These are phyloP conservation scores for Balaeniceps rex DNA, from an alignment of 2,113 vertebrate genomes.

Conservation along the genomic window DNA sequence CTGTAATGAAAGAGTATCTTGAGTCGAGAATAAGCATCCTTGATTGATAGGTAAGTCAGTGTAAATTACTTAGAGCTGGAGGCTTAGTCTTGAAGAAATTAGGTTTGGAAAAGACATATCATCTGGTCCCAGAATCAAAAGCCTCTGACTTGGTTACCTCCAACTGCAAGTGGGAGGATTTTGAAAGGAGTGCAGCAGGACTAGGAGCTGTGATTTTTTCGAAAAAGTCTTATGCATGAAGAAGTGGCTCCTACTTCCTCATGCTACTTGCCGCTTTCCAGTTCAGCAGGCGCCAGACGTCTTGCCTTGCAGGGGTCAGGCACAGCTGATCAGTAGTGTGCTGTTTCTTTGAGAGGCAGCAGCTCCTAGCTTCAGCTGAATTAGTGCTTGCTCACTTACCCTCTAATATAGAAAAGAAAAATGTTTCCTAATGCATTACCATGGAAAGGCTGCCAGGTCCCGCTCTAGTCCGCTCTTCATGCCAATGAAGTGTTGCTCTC, in stretches of 20 bases:
- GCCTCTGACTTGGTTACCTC: neutral
- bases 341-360: neutral
- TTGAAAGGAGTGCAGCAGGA: neutral
- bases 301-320: neutral
- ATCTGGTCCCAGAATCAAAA: neutral
- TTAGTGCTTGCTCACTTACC: neutral
- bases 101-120: neutral
- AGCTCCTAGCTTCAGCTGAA: neutral
- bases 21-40: neutral
- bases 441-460: neutral
- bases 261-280: neutral
- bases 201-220: neutral
- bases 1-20: neutral
- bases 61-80: neutral
- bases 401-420: neutral
- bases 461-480: neutral
- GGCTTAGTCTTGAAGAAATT: neutral
- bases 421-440: neutral
- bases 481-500: neutral
- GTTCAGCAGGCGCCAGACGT: neutral
- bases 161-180: neutral
- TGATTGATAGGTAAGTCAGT: neutral
- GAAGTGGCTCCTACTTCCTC: neutral
- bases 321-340: accelerated
- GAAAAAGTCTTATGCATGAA: neutral